Evolutionary conservation across 2,113 vertebrate genomes (phyloP).

Genomic region (Cercocebus atys): DNA sequence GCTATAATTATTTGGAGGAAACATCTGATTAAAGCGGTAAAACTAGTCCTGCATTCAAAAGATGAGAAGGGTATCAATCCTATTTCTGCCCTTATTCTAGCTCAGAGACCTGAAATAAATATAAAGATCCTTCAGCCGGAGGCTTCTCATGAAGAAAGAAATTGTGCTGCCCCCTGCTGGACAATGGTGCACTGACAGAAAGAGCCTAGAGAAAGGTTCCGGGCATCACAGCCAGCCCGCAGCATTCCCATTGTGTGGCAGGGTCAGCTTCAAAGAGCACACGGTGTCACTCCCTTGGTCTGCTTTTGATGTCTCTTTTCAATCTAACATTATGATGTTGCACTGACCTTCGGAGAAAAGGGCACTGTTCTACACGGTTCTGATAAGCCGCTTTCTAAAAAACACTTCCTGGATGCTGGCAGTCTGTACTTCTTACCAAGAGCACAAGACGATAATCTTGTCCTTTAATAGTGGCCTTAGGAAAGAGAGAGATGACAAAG

Average conservation of each 20-base stretch:
- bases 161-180: slow-evolving; percentile 49
- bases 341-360: neutral
- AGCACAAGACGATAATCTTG: neutral
- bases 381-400: slow-evolving; percentile 23
- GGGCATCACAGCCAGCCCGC: accelerated
- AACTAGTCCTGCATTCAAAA: neutral
- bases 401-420: neutral
- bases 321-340: neutral
- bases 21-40: neutral
- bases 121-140: neutral
- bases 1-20: neutral
- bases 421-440: neutral
- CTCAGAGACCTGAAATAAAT: neutral
- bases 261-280: neutral
- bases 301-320: slow-evolving; percentile 19
- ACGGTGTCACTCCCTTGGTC: neutral
- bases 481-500: slow-evolving; percentile 2
- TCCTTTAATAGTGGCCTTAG: neutral
- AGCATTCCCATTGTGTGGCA: accelerated
- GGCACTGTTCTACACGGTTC: neutral
- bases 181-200: neutral
- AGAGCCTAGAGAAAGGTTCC: accelerated
- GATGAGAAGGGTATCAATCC: neutral
- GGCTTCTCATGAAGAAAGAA: neutral
- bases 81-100: neutral